These are phyloP conservation scores for Drepana arcuata DNA, from an alignment of 1,140 invertebrate genomes.

Conservation along the genomic window DNA sequence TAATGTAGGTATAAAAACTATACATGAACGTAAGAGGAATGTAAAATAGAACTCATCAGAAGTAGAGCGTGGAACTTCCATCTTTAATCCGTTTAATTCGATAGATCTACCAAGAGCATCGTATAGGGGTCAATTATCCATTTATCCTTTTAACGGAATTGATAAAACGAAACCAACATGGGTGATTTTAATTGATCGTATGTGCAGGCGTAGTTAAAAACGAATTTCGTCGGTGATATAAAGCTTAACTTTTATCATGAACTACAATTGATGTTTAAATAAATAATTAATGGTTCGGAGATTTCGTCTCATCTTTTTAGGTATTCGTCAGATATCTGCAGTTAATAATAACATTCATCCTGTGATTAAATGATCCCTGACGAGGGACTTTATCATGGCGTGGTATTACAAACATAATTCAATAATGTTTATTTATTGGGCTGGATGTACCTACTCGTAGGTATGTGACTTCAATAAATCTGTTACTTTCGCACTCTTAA, in stretches of 20 bases:
- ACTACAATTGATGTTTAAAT: conserved; percentile 9
- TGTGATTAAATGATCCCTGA: too few species aligned
- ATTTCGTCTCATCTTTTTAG: too few species aligned
- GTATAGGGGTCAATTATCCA: conserved; percentile 68
- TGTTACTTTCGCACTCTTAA: too few species aligned
- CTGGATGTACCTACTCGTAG: too few species aligned
- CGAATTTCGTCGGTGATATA: conserved; percentile 28
- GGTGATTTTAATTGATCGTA: conserved; percentile 64
- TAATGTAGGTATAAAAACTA: too few species aligned
- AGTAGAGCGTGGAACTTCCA: conserved; percentile 40
- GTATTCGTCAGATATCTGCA: too few species aligned
- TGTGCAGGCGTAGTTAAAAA: conserved; percentile 49
- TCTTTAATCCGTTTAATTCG: conserved; percentile 59
- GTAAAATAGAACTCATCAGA: conserved; percentile 5
- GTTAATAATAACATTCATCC: too few species aligned
- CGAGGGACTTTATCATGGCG: too few species aligned
- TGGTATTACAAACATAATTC: too few species aligned
- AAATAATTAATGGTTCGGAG: conserved; percentile 7
- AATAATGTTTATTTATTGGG: too few species aligned
- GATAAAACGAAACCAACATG: conserved; percentile 64
- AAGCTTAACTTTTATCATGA: conserved; percentile 15
- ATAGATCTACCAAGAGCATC: conserved; percentile 54
- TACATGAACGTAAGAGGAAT: conserved; percentile 1
- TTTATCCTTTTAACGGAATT: conserved; percentile 70
- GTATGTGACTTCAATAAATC: too few species aligned